A percentile compares a stretch with the other conserved stretches of the same genome.
Conservation (phyloP, 2,888 invertebrate species). For the Bhutanitis thaidina region DNA sequence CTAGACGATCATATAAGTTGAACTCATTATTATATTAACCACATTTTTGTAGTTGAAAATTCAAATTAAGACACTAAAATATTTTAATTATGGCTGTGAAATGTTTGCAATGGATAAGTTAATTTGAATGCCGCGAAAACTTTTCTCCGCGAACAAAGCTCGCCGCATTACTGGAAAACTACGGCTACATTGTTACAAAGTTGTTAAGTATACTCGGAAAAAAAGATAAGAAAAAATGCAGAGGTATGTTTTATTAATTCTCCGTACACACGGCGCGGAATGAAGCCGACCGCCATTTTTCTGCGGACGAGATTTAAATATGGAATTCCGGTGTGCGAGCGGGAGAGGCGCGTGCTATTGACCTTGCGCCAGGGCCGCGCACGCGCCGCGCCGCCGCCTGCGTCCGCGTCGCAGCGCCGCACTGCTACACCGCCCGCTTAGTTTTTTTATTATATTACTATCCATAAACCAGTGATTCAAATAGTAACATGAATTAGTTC, state of each 20-base stretch:
- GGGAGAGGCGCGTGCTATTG: constrained; percentile 78
- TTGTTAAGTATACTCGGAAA: constrained; percentile 65
- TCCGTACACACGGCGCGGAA: constrained; percentile 70
- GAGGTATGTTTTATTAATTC: constrained; percentile 77
- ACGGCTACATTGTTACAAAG: constrained; percentile 52
- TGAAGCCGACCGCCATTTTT: constrained; percentile 76
- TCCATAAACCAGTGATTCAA: constrained; percentile 7
- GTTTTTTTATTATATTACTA: constrained; percentile 18
- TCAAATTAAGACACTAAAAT: too few relatives aligned
- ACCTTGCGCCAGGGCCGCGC: constrained; percentile 75
- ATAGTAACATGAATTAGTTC: background rate
- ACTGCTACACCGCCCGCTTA: constrained; percentile 27
- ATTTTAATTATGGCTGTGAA: background rate
- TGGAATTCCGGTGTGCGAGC: constrained; percentile 80
- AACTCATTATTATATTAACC: too few relatives aligned
- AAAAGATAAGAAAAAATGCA: constrained; percentile 60
- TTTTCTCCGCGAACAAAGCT: constrained; percentile 20
- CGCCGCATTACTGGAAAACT: constrained; percentile 46
- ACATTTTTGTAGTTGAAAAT: too few relatives aligned
- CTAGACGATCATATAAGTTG: too few relatives aligned
- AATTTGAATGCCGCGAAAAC: background rate
- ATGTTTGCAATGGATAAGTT: background rate
- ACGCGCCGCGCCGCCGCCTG: constrained; percentile 54
- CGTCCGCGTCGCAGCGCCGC: constrained; percentile 38
- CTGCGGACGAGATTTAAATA: constrained; percentile 80